Evolutionary conservation across 2,797 vertebrate species (phyloP), one percentile per base, ranked within the genome.

Genomic region (Gymnodraco acuticeps): DNA sequence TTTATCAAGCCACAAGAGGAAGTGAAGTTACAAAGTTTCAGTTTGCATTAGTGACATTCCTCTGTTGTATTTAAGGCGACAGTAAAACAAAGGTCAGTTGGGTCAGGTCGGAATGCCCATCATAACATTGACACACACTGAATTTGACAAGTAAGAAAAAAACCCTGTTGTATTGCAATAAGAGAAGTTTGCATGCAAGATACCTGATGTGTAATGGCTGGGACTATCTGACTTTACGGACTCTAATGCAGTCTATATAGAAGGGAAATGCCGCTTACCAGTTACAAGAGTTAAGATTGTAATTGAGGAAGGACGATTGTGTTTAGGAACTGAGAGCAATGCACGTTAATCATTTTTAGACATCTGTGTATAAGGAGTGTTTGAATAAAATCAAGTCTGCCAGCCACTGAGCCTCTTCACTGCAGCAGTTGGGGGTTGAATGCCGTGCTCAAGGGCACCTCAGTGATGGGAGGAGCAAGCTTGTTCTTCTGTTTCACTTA

Each of bases 1-100:
- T 84, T 81, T 83, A 87, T 56, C 1, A 7, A 77, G 45, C 23
- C 1, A 80, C 33, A 92, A 88, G 86, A 92, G 93, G 94, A 95
- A 95, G 92, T 91, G 53, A n/a, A 54, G 43, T 68, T 46, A 58
- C 33, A 77, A 53, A 55, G 70, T 88, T 90, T 82, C 81, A 65
- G 56, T 72, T 63, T 72, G 48, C 42, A 54, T 72, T 55, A 13
- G 51, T 64, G 19, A 73, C 16, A 73, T 92, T 88, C 85, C 81
- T 74, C 48, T 62, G 51, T 70, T n/a, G 15, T 51, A 73, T 85
- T 81, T 80, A 60, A 48, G 20, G 45, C 19, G 46, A 31, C 64
- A 73, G 19, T 20, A 72, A 47, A 65, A 64, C 3, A 12, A n/a
- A 53, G 43, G 58, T 69, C 70, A 58, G 5, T 4, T 3, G 1